Base-by-base conservation (phyloP, 2,888 invertebrate species). In the Piscicola geometra region DNA sequence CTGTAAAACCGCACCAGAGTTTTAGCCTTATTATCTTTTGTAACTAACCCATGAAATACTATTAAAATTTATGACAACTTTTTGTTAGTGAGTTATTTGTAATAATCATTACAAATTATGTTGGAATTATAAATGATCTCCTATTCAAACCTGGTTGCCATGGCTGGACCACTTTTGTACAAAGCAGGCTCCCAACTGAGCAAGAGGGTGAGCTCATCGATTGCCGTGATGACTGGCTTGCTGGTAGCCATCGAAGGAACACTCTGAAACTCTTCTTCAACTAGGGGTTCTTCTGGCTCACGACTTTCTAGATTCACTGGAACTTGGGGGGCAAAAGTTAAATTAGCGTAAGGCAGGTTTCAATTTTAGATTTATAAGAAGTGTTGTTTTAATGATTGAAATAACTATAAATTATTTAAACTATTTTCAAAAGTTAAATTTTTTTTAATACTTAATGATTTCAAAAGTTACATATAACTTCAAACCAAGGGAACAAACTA, bases 221-320 rank as follows among this genome's bases (percentile, higher is more conserved):
- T 76, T 18, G 80, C 78, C 5, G 77, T 78, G 79, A 84, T 76
- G 47, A 81, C 81, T 3, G 84, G 84, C 77, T 83, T 84, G 76
- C 83, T 83, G 67, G 83, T 81, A 3, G 83, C 81, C 81, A 84
- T 80, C 15, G 82, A 79, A n/a, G 84, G 84, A 32, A 83, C 82
- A 71, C 83, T 15, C 52, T 52, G 25, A 21, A 56, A 56, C 3
- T 25, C n/a, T 25, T 21, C 60, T 56, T 56, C 25, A 18, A 56
- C 12, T 25, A 47, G 9, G 21, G 21, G 12, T 47, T 47, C 50
- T 47, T 47, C 21, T 15, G 9, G 50, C n/a, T 56, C 60, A 5
- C 60, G 60, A 25, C 25, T 15, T 21, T 56, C 60, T 5, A 56
- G 25, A n/a, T 56, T 56, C 25, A 56, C 60, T 25, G 5, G 60